phyloP scores from a whole-genome alignment of 1,140 invertebrate genomes.

The Zophobas morio region DNA sequence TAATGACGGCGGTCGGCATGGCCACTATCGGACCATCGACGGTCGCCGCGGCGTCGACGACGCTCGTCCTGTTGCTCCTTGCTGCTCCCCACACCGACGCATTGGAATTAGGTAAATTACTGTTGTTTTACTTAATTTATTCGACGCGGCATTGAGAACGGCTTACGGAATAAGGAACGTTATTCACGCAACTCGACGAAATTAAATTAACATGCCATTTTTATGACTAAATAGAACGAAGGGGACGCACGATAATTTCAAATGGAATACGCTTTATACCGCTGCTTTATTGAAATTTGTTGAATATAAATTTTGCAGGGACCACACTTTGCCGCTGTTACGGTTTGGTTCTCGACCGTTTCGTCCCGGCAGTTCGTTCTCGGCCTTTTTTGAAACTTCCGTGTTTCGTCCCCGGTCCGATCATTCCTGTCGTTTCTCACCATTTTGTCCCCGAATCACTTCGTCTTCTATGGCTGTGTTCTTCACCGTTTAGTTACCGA shows the following conservation, averaged over 20 bases:
- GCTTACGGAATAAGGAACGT: slow-evolving; percentile 18
- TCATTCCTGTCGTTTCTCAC: not conserved
- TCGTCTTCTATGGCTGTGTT: no score
- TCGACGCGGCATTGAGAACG: slow-evolving; percentile 30
- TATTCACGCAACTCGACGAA: slow-evolving; percentile 38
- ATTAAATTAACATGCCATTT: slow-evolving; percentile 49
- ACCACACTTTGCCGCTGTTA: not conserved
- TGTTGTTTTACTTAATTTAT: slow-evolving; percentile 42
- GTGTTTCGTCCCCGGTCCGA: no score
- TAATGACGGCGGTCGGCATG: slow-evolving; percentile 56
- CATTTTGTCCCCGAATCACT: no score
- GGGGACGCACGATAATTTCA: slow-evolving; percentile 22
- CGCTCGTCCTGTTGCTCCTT: slow-evolving; percentile 46
- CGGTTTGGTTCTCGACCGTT: not conserved
- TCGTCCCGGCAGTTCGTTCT: not conserved
- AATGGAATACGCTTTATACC: slow-evolving; percentile 18
- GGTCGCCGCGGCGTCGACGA: slow-evolving; percentile 18
- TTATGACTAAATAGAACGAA: slow-evolving; percentile 40
- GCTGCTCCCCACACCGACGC: slow-evolving; percentile 21
- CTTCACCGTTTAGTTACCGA: no score
- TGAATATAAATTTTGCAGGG: slow-evolving; percentile 13
- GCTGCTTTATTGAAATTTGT: slow-evolving; percentile 9
- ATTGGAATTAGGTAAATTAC: slow-evolving; percentile 51
- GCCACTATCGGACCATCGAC: slow-evolving; percentile 54
- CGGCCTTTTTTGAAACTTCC: not conserved